These are phyloP conservation scores for Nesogale talazaci DNA, from an alignment of 2,113 vertebrate genomes.

Conservation along the genomic window DNA sequence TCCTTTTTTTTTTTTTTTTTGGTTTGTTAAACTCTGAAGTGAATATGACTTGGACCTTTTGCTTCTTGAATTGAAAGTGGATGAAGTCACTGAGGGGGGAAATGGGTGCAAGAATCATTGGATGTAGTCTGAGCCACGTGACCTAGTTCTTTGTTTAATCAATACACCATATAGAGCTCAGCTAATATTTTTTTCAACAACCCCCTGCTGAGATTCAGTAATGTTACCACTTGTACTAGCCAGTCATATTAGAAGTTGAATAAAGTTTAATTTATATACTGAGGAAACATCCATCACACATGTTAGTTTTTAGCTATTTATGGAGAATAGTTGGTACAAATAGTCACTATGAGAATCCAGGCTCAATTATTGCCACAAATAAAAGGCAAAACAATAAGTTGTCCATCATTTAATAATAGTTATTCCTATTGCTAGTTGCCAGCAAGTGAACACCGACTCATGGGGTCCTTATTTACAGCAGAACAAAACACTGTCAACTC, in stretches of 20 bases:
- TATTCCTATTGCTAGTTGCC: background rate
- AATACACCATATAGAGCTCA: background rate
- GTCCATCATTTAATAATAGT: background rate
- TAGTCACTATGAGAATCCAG: slow-evolving; percentile 23
- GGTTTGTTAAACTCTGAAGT: too few relatives aligned
- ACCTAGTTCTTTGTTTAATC: too few relatives aligned
- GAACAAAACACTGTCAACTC: too few relatives aligned
- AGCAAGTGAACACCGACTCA: too few relatives aligned
- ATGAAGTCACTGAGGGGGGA: too few relatives aligned
- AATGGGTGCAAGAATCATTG: too few relatives aligned
- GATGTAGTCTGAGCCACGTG: too few relatives aligned
- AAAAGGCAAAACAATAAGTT: background rate
- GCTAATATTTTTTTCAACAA: background rate
- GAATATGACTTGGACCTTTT: too few relatives aligned
- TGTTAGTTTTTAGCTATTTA: slow-evolving; percentile 45
- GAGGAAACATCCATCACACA: background rate
- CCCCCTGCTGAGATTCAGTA: background rate
- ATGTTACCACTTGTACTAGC: background rate
- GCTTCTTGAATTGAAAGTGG: too few relatives aligned
- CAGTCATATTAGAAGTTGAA: slow-evolving; percentile 35
- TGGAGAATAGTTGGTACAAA: background rate
- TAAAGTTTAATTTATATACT: slow-evolving; percentile 15
- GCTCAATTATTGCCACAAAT: slow-evolving; percentile 9
- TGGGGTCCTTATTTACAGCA: too few relatives aligned
- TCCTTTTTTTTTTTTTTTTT: too few relatives aligned